Evolutionary conservation across 1,140 invertebrate species (phyloP).

Genomic region (Eubasilissa regina): DNA sequence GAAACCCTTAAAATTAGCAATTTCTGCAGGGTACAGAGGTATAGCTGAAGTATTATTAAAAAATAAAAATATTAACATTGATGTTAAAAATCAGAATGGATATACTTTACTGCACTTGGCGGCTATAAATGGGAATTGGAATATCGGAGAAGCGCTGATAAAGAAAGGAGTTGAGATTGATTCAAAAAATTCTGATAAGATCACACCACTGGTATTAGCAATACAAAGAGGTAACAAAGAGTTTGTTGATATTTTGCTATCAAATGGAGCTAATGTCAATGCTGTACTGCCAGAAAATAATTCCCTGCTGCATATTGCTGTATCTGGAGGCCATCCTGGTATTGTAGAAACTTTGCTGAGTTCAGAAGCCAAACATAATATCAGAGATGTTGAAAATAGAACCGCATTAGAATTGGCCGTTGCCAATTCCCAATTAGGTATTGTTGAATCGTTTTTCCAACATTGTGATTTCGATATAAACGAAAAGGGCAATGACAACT

Average conservation of each 20-base stretch:
- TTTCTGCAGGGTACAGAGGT: not conserved
- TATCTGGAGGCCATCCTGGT: not conserved
- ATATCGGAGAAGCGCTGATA: not conserved
- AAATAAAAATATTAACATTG: not conserved
- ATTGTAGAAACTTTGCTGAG: not conserved
- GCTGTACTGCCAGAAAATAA: not conserved
- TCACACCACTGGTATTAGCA: not conserved
- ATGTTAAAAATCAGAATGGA: not conserved
- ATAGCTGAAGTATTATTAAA: not conserved
- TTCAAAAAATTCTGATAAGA: not conserved
- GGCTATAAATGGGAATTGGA: not conserved
- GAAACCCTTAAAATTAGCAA: not conserved
- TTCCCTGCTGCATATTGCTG: not conserved
- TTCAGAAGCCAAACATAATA: not conserved
- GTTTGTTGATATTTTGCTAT: not conserved
- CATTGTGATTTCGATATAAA: not conserved
- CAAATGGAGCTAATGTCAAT: not conserved
- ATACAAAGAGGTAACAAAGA: not conserved
- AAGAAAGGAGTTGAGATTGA: not conserved
- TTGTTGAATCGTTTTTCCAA: not conserved
- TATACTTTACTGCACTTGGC: not conserved
- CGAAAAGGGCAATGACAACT: not conserved
- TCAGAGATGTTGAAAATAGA: not conserved
- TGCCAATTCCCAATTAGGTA: not conserved
- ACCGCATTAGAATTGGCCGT: constrained; percentile 17